phyloP scores from a whole-genome alignment of 2,797 vertebrate species.

The Tokudaia muenninki region DNA sequence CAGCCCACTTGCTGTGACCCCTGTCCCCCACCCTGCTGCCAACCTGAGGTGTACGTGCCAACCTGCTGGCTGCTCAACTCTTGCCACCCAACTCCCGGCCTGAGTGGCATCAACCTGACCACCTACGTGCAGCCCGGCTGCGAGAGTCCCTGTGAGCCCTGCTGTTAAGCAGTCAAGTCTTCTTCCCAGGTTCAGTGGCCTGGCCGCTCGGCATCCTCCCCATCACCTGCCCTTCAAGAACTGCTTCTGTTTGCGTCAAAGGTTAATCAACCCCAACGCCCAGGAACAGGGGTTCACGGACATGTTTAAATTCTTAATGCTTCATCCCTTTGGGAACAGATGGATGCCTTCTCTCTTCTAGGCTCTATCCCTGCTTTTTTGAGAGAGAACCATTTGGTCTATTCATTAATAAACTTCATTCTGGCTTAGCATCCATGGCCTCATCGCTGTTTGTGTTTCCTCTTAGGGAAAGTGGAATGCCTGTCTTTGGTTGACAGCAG shows the following conservation, averaged over 20 bases:
- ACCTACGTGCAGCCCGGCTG: conserved; percentile 72
- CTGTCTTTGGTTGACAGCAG: not conserved
- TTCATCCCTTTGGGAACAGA: not conserved
- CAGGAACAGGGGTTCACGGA: not conserved
- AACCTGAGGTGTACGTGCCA: conserved; percentile 78
- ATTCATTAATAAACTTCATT: conserved; percentile 78
- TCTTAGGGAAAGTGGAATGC: not conserved
- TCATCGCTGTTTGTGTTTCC: conserved; percentile 23
- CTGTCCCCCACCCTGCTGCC: conserved; percentile 75
- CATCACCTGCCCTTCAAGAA: accelerated
- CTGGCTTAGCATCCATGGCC: conserved; percentile 71
- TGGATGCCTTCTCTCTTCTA: conserved; percentile 22
- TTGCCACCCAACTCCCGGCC: conserved; percentile 52
- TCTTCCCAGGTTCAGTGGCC: not conserved
- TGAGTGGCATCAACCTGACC: conserved; percentile 76
- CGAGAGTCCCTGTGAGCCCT: conserved; percentile 70
- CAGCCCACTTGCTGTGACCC: conserved; percentile 80
- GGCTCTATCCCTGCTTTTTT: conserved; percentile 3
- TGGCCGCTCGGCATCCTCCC: accelerated
- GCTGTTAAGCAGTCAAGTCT: not conserved
- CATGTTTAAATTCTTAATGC: not conserved
- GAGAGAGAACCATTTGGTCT: conserved; percentile 46
- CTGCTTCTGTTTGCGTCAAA: not conserved
- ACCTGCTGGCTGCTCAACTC: conserved; percentile 79
- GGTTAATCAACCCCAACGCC: not conserved